Base-by-base conservation (phyloP, 2,888 invertebrate genomes). In the Metopia argyrocephala region DNA sequence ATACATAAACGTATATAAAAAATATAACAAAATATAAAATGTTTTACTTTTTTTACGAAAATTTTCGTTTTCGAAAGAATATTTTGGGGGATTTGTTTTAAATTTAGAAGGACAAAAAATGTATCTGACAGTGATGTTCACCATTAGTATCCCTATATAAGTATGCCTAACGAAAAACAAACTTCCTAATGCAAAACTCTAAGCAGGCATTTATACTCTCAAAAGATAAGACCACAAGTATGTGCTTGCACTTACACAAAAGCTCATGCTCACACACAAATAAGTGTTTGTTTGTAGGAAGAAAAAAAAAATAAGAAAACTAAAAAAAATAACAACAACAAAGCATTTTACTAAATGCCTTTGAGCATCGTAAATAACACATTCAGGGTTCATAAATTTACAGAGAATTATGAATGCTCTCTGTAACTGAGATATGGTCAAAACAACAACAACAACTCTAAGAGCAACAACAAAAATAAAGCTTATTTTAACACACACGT, bases 351-450 rank as follows among this genome's bases (percentile, higher is more conserved):
- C 85, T 85, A 86, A 87, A 87, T 86, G 87, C 87, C 86, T 85
- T 84, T 84, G 86, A 85, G 87, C 86, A 86, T 87, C 87, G 86
- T 87, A 87, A 87, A 87, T 87, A 87, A 86, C 87, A 86, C 87
- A 87, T 86, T 15, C 87, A 87, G 87, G 87, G 87, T 87, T 85
- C 87, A 87, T 87, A 87, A 87, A 87, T 87, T 87, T 87, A 87
- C 82, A 85, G 86, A 86, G 87, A 87, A 87, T 87, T 87, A 87
- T 87, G 87, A 87, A 87, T 87, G 87, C 84, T 76, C 68, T 81
- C 76, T 75, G 79, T 78, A 81, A 80, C 76, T 79, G 79, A 82
- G 74, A 79, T 79, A 74, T 81, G 78, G 78, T 78, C 78, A 74
- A 79, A 38, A 68, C 62, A 76, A 50, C 28, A 50, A 75, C 52